Evolutionary conservation across 1,140 invertebrate genomes (phyloP), one percentile per base, ranked within the genome.

Genomic region (Microplitis mediator): DNA sequence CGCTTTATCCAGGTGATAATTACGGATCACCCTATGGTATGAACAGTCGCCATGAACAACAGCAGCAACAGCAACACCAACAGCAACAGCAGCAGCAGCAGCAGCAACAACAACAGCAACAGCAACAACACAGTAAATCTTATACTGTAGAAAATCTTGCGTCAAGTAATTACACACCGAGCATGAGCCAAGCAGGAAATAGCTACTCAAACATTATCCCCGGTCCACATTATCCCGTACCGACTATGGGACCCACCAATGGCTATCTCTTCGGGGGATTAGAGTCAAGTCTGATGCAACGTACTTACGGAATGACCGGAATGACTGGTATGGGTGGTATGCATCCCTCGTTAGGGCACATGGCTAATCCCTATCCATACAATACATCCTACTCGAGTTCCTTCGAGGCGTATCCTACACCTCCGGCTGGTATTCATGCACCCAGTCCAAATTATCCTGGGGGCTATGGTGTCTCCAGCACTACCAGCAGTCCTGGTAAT

Each of bases 101-200:
- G 9, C 75, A 77, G 0, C 78, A 78, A 0, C 78, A 82, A 0
- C 76, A 79, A 36, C 81, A 85, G 3, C 83, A 85, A 1, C 81
- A 84, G 4, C 84, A 84, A 5, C 83, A 85, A 4, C 85, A 86
- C 72, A 87, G 85, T 73, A 87, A 87, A 65, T 85, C 84, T 0
- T 87, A 87, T 58, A 86, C 86, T 0, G 85, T 87, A 14, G 86
- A 86, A 66, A 86, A 87, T 73, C 79, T 87, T 0, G 83, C 85
- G 4, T 86, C 86, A n/a, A 87, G 84, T 74, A 87, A 86, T 72
- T 86, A 85, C 66, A 86, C 84, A 9, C 84, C 85, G 1, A 86
- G 83, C 67, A 82, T 84, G 75, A 83, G 77, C 51, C 81, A 84
- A 68, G 73, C 83, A 3, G 79, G 82, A 8, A 84, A 84, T 62